Percentiles rank a stretch among this genome's conserved stretches.
phyloP scores from a whole-genome alignment of 1,140 invertebrate species.

The Steinernema khuongi region DNA sequence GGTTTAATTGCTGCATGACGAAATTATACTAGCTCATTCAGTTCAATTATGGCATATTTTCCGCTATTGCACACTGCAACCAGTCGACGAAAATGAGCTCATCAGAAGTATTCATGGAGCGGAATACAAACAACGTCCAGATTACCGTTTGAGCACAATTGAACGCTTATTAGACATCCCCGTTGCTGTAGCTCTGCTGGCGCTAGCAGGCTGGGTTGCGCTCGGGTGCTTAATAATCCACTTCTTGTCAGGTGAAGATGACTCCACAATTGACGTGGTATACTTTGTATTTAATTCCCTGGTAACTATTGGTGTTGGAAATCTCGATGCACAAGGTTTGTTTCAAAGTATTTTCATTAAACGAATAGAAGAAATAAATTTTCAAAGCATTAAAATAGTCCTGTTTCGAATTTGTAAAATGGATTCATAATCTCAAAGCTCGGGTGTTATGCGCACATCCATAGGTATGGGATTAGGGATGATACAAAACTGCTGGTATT shows the following conservation, averaged over 20 bases:
- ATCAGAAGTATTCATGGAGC: slow-evolving; percentile 25
- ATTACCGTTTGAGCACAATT: slow-evolving; percentile 24
- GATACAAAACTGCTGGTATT: too few species aligned
- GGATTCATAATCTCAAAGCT: too few species aligned
- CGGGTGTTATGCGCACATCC: too few species aligned
- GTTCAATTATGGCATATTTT: slow-evolving; percentile 26
- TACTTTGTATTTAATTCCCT: slow-evolving; percentile 35
- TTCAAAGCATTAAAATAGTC: too few species aligned
- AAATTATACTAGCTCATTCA: neutral
- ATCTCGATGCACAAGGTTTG: slow-evolving; percentile 14
- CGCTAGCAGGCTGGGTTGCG: slow-evolving; percentile 26
- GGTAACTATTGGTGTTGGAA: slow-evolving; percentile 19
- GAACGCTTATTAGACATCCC: slow-evolving; percentile 25
- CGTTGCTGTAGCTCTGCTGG: slow-evolving; percentile 23
- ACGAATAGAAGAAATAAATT: too few species aligned
- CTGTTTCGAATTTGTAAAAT: too few species aligned
- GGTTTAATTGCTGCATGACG: neutral
- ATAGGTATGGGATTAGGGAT: too few species aligned
- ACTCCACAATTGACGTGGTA: slow-evolving; percentile 19
- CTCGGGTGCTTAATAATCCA: slow-evolving; percentile 24
- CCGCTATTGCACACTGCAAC: slow-evolving; percentile 26
- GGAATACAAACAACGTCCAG: slow-evolving; percentile 20
- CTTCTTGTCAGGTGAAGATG: neutral
- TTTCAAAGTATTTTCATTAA: too few species aligned
- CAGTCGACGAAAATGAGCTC: slow-evolving; percentile 31